A percentile compares a stretch with the other conserved stretches of the same genome.
Conservation (phyloP, 2,888 invertebrate genomes). For the Dyspetes luteomarginatus region DNA sequence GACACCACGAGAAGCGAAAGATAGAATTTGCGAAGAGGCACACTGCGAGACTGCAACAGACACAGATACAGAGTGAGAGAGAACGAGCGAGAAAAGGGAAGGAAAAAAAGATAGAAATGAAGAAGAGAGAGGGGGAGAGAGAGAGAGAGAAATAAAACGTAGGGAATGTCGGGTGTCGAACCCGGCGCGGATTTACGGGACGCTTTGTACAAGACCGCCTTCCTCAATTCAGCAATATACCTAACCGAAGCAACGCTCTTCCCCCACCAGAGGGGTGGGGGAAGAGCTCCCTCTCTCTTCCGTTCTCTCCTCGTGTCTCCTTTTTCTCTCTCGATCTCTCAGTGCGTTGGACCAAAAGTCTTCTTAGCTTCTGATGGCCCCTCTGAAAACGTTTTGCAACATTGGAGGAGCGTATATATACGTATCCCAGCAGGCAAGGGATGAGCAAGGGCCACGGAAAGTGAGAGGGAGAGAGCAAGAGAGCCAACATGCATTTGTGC, state of each 20-base stretch:
- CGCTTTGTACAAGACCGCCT: slow-evolving; percentile 83
- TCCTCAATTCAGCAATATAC: slow-evolving; percentile 83
- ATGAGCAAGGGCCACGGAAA: slow-evolving; percentile 63
- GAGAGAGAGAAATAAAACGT: slow-evolving; percentile 77
- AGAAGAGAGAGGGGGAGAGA: slow-evolving; percentile 55
- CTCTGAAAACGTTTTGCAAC: slow-evolving; percentile 56
- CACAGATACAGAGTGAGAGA: no score
- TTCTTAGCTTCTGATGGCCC: slow-evolving; percentile 43
- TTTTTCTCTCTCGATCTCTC: slow-evolving; percentile 33
- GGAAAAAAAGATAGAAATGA: slow-evolving; percentile 54
- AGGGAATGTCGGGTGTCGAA: slow-evolving; percentile 83
- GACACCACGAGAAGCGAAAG: slow-evolving; percentile 46
- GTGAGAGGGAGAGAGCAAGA: slow-evolving; percentile 14
- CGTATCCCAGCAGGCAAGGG: slow-evolving; percentile 30
- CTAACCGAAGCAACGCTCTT: slow-evolving; percentile 69
- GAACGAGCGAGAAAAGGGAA: background rate
- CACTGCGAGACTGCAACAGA: slow-evolving; percentile 35
- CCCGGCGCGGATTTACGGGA: slow-evolving; percentile 83
- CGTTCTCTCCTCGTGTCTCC: slow-evolving; percentile 51
- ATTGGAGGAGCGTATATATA: slow-evolving; percentile 46
- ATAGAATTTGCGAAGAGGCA: slow-evolving; percentile 55
- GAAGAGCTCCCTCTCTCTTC: slow-evolving; percentile 68
- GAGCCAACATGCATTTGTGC: slow-evolving; percentile 67
- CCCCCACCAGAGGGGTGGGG: no score
- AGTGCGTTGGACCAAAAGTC: slow-evolving; percentile 46